Evolutionary conservation across 2,888 invertebrate genomes (phyloP), one percentile per base, ranked within the genome.

Genomic region (Cantharis flavilabris): DNA sequence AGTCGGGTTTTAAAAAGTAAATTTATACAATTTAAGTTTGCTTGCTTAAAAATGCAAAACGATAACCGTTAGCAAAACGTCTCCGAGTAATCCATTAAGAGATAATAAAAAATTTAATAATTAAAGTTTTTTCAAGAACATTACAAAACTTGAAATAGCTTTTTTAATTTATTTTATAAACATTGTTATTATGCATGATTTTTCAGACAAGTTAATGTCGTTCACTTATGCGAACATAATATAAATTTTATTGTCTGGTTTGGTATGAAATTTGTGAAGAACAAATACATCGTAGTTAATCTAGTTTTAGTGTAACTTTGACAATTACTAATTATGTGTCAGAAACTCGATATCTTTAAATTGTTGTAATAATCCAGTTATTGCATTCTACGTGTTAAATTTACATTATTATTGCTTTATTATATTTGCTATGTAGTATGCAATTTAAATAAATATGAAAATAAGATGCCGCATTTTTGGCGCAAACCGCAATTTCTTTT

Each of bases 281-380:
- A 11, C 65, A 65, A 20, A 20, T 23, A 65, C 13, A 65, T 13
- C 13, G 9, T 65, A 65, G 65, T 20, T 65, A 65, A 65, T 65
- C 65, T 65, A 65, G 65, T 65, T 65, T 65, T 65, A 23, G 65
- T 20, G 65, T 65, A 65, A 65, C 65, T 65, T 65, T 65, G 65
- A 65, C 65, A 65, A 65, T 65, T 65, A 20, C 65, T 23, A 65
- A 65, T 67, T 67, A 67, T 26, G 65, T 67, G 65, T 67, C 65
- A 67, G 23, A 67, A 67, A 67, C 65, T 13, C 20, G 10, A 20
- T 67, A 67, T 67, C 65, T 67, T 67, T 26, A 67, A 67, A 67
- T 26, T 67, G 65, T 67, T 67, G 13, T 67, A 67, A 67, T 26
- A 20, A 67, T 67, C 65, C n/a, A 67, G 13, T 67, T 49, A 49